Percentiles rank a stretch among this genome's conserved stretches.
Conservation (phyloP, 2,797 vertebrate genomes). For the Gymnodraco acuticeps region DNA sequence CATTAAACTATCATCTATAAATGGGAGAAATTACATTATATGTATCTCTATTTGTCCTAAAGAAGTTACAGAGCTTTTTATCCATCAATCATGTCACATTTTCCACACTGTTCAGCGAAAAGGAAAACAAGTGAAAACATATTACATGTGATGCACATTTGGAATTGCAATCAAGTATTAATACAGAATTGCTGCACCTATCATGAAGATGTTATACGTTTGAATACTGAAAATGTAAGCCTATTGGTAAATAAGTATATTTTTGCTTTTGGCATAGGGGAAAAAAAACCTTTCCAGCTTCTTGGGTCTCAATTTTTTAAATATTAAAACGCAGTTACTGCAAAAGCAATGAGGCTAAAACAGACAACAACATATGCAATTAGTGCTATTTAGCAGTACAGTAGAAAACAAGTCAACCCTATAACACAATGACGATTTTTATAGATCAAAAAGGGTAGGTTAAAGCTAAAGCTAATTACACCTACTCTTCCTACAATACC, state of each 20-base stretch:
- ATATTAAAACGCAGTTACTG: too few species aligned
- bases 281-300: background rate
- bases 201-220: too few species aligned
- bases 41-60: background rate
- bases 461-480: background rate
- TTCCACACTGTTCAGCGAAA: too few species aligned
- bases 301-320: background rate
- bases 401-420: background rate
- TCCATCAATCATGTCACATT: background rate
- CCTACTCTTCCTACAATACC: background rate
- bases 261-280: background rate
- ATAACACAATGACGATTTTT: conserved; percentile 7
- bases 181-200: background rate
- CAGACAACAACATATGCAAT: background rate
- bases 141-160: background rate
- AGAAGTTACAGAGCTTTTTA: background rate
- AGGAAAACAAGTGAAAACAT: background rate
- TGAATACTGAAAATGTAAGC: too few species aligned
- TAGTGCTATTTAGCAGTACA: background rate
- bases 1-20: background rate
- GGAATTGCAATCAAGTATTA: background rate
- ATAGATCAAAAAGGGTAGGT: background rate
- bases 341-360: background rate
- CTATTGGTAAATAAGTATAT: background rate
- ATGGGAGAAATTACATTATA: background rate